Percentiles rank a stretch among this genome's conserved stretches.
These are phyloP conservation scores for Ondatra zibethicus DNA, from an alignment of 2,113 vertebrate species.

Conservation along the genomic window DNA sequence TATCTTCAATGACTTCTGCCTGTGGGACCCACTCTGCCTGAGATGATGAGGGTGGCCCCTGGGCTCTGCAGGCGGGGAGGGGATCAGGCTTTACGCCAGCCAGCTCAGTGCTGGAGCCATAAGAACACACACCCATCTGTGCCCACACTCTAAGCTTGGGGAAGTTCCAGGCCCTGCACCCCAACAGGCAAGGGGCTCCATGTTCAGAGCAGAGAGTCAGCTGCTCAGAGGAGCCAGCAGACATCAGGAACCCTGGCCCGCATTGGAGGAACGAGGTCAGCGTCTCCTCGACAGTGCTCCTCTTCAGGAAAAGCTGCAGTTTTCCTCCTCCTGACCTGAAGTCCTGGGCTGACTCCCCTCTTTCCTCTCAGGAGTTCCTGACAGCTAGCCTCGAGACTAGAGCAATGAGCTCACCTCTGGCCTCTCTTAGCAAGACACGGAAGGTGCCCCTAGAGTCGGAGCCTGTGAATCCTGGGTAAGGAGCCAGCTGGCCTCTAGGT, in stretches of 20 bases:
- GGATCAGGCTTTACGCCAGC: neutral
- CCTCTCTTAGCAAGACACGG: slow-evolving; percentile 79
- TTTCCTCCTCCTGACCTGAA: neutral
- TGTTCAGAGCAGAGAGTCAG: neutral
- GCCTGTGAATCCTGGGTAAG: slow-evolving; percentile 68
- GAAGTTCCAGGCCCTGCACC: neutral
- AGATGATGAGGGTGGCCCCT: neutral
- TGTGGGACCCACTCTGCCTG: neutral
- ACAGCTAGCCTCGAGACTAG: slow-evolving; percentile 37
- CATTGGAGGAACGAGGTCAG: neutral
- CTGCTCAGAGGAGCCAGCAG: no score
- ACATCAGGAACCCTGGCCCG: neutral
- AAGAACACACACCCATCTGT: neutral
- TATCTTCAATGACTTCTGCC: neutral
- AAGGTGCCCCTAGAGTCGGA: slow-evolving; percentile 75
- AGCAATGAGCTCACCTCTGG: slow-evolving; percentile 81
- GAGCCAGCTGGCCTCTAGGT: neutral
- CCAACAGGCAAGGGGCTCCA: neutral
- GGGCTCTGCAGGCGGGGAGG: neutral
- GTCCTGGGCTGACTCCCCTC: slow-evolving; percentile 16
- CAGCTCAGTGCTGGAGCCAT: neutral
- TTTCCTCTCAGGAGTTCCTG: slow-evolving; percentile 61
- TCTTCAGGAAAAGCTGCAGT: neutral
- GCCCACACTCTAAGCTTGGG: neutral
- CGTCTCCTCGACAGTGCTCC: neutral